Percentiles rank a stretch among this genome's conserved stretches.
Evolutionary conservation across 2,797 vertebrate genomes (phyloP).

Genomic region (Triplophysa yarkandensis): DNA sequence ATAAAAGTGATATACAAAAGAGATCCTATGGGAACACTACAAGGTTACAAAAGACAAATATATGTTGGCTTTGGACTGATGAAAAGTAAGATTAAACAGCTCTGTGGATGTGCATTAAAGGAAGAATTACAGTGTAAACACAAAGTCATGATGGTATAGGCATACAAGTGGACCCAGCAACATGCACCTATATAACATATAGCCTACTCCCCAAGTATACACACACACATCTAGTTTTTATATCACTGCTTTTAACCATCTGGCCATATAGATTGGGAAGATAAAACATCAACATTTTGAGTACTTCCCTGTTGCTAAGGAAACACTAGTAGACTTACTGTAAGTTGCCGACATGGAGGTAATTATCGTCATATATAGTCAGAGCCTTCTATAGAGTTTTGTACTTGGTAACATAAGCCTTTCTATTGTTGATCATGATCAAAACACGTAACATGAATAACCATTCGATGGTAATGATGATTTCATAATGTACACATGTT

Average conservation of each 20-base stretch:
- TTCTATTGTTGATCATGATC: background rate
- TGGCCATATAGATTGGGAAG: conserved; percentile 28
- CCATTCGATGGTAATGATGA: background rate
- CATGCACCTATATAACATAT: too few relatives aligned
- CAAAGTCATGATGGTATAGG: too few relatives aligned
- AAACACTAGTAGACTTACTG: conserved; percentile 26
- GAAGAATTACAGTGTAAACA: too few relatives aligned
- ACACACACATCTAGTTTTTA: background rate
- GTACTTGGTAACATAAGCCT: background rate
- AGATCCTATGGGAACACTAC: too few relatives aligned
- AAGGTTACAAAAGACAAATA: too few relatives aligned
- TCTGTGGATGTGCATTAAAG: too few relatives aligned
- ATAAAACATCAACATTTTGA: conserved; percentile 23
- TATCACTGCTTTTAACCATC: conserved; percentile 23
- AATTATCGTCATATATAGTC: conserved; percentile 19
- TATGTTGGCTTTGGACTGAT: too few relatives aligned
- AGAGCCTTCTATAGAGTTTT: conserved; percentile 1
- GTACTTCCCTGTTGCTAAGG: conserved; percentile 38
- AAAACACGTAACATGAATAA: background rate
- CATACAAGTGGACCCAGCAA: too few relatives aligned
- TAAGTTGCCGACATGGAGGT: conserved; percentile 17
- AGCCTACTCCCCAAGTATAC: background rate
- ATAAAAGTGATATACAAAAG: too few relatives aligned
- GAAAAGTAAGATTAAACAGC: too few relatives aligned
- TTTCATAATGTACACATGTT: background rate